phyloP scores from a whole-genome alignment of 2,888 invertebrate genomes.

The Sipha maydis region DNA sequence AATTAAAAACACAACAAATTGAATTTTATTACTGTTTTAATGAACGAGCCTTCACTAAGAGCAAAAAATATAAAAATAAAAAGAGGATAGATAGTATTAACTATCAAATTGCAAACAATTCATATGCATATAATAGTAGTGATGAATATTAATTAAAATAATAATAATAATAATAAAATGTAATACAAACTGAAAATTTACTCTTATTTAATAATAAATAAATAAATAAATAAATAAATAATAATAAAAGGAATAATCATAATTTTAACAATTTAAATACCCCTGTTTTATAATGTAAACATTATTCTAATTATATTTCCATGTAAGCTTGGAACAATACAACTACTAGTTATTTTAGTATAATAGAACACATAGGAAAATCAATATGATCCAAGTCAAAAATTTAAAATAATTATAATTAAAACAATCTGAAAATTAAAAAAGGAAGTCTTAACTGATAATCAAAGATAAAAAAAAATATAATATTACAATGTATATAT shows the following conservation, averaged over 20 bases:
- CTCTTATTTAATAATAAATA: neutral
- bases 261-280: conserved; percentile 22
- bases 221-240: neutral
- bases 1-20: neutral
- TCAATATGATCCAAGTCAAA: conserved; percentile 45
- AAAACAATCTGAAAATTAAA: neutral
- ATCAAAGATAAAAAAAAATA: neutral
- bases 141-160: conserved; percentile 3
- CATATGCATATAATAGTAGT: neutral
- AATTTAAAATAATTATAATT: conserved; percentile 12
- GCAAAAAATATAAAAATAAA: conserved; percentile 43
- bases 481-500: conserved; percentile 13
- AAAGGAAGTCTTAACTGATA: neutral
- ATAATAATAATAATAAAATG: neutral
- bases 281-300: neutral
- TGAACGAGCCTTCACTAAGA: neutral
- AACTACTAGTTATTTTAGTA: conserved; percentile 27
- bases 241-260: conserved; percentile 5
- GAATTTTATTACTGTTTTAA: neutral
- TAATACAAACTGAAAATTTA: neutral
- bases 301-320: too few relatives aligned
- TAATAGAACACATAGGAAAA: conserved; percentile 14
- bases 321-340: conserved; percentile 46
- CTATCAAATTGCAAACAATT: neutral
- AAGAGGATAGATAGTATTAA: neutral